These are phyloP conservation scores for Platerodrilus igneus DNA, from an alignment of 2,888 invertebrate genomes.

Conservation along the genomic window DNA sequence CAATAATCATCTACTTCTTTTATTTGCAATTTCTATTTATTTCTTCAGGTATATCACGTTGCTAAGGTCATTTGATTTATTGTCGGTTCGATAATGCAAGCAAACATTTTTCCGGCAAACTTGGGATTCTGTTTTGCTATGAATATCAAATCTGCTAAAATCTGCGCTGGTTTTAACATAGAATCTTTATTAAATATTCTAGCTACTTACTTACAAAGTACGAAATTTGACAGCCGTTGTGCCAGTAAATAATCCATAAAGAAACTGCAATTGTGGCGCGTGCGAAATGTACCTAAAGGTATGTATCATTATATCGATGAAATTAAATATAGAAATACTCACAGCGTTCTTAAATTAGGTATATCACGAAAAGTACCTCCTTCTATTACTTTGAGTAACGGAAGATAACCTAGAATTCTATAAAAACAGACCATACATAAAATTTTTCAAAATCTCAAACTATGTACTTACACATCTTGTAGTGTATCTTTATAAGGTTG, in stretches of 20 bases:
- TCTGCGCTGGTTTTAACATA: too few relatives aligned
- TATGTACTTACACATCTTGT: conserved; percentile 47
- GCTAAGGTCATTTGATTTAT: too few relatives aligned
- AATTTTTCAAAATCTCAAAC: too few relatives aligned
- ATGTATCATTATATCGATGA: conserved; percentile 7
- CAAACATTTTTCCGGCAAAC: too few relatives aligned
- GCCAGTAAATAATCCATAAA: conserved; percentile 51
- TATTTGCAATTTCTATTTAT: too few relatives aligned
- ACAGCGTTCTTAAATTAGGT: conserved; percentile 50
- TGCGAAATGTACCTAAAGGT: conserved; percentile 62
- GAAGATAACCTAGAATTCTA: conserved; percentile 57
- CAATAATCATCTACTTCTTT: too few relatives aligned
- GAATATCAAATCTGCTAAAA: too few relatives aligned
- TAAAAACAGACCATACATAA: conserved; percentile 35
- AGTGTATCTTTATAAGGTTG: conserved; percentile 41
- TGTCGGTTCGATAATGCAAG: too few relatives aligned
- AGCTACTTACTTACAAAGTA: conserved; percentile 56
- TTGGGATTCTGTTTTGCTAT: too few relatives aligned
- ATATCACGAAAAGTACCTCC: conserved; percentile 57
- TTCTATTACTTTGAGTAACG: conserved; percentile 53
- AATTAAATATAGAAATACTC: conserved; percentile 31
- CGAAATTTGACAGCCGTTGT: conserved; percentile 53
- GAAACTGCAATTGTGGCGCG: conserved; percentile 57
- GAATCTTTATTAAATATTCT: too few relatives aligned
- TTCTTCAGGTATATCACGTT: too few relatives aligned